Base-by-base conservation (phyloP, 2,888 invertebrate species). In the Ormyrus thymus region DNA sequence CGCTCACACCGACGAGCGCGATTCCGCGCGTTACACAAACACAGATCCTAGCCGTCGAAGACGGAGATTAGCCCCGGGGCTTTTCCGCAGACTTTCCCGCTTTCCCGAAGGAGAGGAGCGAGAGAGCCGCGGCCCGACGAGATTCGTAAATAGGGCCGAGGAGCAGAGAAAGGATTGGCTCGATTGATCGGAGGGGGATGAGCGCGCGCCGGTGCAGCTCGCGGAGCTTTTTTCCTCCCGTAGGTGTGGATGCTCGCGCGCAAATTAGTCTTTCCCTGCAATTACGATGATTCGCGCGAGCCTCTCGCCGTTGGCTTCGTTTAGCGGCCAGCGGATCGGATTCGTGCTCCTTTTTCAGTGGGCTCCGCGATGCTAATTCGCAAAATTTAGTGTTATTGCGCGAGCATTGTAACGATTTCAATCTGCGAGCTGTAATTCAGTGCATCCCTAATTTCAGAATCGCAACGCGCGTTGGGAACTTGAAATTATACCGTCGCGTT, bases 11-110 rank as follows among this genome's bases (percentile, higher is more conserved):
- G 68, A 72, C 59, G 72, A 0, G 50, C 9, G 15, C 65, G 9
- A 46, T 46, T 29, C 29, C 48, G 29, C 15, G 15, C 50, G 45
- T 62, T 70, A 56, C 59, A 81, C 78, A 79, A 79, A 80, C 80
- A 81, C 76, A 45, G 65, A 29, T 29, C 3, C 29, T 29, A 29
- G 29, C 1, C 29, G 29, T 29, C 29, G 29, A 29, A 29, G 29
- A 29, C 48, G 7, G 45, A 72, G 69, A 78, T 78, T 78, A 73
- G 73, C 74, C 62, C 53, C 43, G 50, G 15, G 78, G 56, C 62
- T 62, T 64, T 59, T 43, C 53, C 29, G n/a, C 48, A 15, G 61
- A 68, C 8, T 61, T 73, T 73, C 15, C 29, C 56, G 61, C 61
- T 66, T 29, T 29, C 69, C 69, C 50, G 11, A 4, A 58, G 58